Evolutionary conservation across 1,140 invertebrate species (phyloP), one percentile per base, ranked within the genome.

Genomic region (Listronotus oregonensis): DNA sequence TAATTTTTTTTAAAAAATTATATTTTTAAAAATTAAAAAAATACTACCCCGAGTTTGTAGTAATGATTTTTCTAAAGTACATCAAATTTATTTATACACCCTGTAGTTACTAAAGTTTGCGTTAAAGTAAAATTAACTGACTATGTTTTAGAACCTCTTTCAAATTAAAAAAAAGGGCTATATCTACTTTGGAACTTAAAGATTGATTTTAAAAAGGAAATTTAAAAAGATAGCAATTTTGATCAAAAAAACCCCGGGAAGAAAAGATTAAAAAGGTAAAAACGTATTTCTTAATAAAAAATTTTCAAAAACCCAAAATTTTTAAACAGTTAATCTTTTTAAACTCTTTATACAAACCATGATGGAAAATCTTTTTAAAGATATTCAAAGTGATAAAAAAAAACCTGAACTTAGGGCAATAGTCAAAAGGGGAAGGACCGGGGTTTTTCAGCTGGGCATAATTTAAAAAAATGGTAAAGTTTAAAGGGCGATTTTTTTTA

Each of bases 361-460:
- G 89, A 87, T 91, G 84, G 76, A 80, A 60, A 74, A 81, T 39
- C 77, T 92, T 11, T 78, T 87, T 15, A 71, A 84, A 43, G 83
- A 83, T 60, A 82, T 92, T 12, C 81, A 82, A 12, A 70, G 68
- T 4, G 82, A 89, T 66, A 77, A 82, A 62, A 73, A 87, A 43
- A 82, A 86, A 71, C 71, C 77, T 18, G 70, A 81, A 1, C 75
- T 95, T 14, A 82, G 92, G 55, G 90, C 88, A 14, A 89, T 96
- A 70, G 84, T 95, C 9, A 75, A 80, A 84, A 47, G 84, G 88
- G 8, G 85, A 86, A 55, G 93, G 93, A 8, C 87, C 89, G n/a
- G 69, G 86, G 95, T 12, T 97, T 96, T 81, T 95, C 92, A 43
- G 90, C 94, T 18, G 95, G 95, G 0, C 95, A 97, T 79, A 94